Percentiles rank a stretch among this genome's conserved stretches.
phyloP scores from a whole-genome alignment of 1,140 invertebrate species.

The Leptonema lineaticorne region DNA sequence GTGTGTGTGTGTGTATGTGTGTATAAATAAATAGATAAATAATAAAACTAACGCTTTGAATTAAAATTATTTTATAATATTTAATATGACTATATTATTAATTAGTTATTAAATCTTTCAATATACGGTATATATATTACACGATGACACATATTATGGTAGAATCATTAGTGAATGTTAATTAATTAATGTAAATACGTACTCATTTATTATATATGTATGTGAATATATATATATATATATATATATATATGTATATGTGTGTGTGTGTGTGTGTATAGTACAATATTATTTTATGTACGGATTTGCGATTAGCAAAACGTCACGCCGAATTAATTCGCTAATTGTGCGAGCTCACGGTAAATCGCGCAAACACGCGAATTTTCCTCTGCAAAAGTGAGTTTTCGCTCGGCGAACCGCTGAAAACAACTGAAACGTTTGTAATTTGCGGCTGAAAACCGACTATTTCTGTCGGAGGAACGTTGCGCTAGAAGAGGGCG shows the following conservation, averaged over 20 bases:
- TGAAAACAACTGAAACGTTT: constrained; percentile 14
- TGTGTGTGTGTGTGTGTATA: not conserved
- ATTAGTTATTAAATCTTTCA: no score
- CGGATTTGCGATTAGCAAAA: not conserved
- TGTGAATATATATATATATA: not conserved
- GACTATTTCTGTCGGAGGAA: not conserved
- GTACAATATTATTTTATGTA: not conserved
- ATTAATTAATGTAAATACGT: no score
- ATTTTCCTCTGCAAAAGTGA: not conserved
- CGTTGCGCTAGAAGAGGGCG: no score
- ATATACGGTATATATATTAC: no score
- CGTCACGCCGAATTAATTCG: constrained; percentile 1
- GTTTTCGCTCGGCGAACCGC: not conserved
- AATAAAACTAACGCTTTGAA: no score
- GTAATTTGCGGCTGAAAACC: constrained; percentile 8
- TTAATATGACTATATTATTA: no score
- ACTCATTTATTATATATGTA: not conserved
- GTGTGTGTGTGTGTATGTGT: no score
- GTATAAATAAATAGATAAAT: no score
- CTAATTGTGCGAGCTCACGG: constrained; percentile 2
- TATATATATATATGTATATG: not conserved
- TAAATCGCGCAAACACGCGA: not conserved
- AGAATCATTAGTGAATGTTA: no score
- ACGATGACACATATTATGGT: no score
- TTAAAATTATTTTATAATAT: no score